Conservation (phyloP, 92 coral and sea anemone genomes). For the Paragorgia papillata region DNA sequence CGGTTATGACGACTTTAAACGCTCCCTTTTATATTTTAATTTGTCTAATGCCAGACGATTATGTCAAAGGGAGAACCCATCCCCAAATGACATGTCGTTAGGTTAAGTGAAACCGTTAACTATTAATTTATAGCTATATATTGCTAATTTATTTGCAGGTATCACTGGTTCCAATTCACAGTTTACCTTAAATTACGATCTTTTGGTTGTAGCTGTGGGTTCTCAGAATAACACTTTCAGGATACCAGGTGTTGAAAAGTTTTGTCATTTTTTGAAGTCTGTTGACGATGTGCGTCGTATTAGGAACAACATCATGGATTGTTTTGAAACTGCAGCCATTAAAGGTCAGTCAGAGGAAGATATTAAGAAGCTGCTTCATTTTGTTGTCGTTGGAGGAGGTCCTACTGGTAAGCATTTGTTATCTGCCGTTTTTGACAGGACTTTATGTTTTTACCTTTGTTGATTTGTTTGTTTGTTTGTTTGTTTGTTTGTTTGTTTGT, state of each 20-base stretch:
- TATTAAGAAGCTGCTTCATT: slow-evolving; percentile 20
- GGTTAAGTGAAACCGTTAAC: no score
- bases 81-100: no score
- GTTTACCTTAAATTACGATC: slow-evolving; percentile 31
- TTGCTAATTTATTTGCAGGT: not conserved
- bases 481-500: no score
- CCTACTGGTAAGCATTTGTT: slow-evolving; percentile 22
- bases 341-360: slow-evolving; percentile 26
- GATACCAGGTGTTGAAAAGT: slow-evolving; percentile 31
- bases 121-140: no score
- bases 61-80: no score
- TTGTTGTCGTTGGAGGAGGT: slow-evolving; percentile 42
- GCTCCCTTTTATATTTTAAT: no score
- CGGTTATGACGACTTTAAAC: no score
- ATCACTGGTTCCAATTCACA: slow-evolving; percentile 18
- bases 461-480: no score
- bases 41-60: no score
- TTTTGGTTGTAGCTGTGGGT: slow-evolving; percentile 31
- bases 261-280: slow-evolving; percentile 33
- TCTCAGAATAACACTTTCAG: slow-evolving; percentile 21
- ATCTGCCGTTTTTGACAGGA: no score
- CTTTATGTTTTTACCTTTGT: no score
- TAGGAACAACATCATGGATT: slow-evolving; percentile 21
- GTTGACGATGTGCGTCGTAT: slow-evolving; percentile 30
- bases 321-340: slow-evolving; percentile 40